Evolutionary conservation across 2,888 invertebrate species (phyloP).

Genomic region (Sussaba pulchella): DNA sequence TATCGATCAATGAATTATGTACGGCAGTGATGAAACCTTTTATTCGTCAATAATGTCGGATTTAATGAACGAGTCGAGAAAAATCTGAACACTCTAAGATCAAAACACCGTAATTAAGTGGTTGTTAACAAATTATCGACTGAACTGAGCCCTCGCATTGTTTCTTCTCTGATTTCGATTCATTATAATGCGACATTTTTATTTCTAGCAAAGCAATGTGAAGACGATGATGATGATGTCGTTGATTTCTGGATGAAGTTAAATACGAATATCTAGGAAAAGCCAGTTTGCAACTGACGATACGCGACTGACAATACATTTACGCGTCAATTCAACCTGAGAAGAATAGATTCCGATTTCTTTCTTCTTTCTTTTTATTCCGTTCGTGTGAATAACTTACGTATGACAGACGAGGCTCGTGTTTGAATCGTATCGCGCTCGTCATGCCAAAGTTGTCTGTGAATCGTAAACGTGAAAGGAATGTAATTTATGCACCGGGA

Average conservation of each 20-base stretch:
- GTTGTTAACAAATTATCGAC: background rate
- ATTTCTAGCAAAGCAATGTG: constrained; percentile 11
- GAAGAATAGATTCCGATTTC: constrained; percentile 47
- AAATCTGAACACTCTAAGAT: background rate
- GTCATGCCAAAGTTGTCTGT: constrained; percentile 51
- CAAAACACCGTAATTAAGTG: background rate
- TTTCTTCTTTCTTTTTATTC: constrained; percentile 18
- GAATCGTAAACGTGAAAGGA: constrained; percentile 68
- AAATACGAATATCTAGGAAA: constrained; percentile 21
- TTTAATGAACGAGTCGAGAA: background rate
- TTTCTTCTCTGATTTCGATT: constrained; percentile 1
- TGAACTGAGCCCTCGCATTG: background rate
- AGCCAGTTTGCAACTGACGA: constrained; percentile 26
- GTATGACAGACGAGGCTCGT: constrained; percentile 61
- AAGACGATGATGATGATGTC: background rate
- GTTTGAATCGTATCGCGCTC: constrained; percentile 62
- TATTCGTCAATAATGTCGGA: constrained; percentile 1
- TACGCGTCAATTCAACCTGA: constrained; percentile 42
- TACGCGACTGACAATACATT: constrained; percentile 43
- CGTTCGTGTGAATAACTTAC: constrained; percentile 57
- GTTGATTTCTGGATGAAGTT: constrained; percentile 20
- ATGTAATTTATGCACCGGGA: constrained; percentile 69
- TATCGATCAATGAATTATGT: constrained; percentile 39
- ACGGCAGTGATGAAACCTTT: constrained; percentile 21
- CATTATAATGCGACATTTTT: constrained; percentile 26